These are phyloP conservation scores for Archivesica marissinica DNA, from an alignment of 1,140 invertebrate species.

Conservation along the genomic window DNA sequence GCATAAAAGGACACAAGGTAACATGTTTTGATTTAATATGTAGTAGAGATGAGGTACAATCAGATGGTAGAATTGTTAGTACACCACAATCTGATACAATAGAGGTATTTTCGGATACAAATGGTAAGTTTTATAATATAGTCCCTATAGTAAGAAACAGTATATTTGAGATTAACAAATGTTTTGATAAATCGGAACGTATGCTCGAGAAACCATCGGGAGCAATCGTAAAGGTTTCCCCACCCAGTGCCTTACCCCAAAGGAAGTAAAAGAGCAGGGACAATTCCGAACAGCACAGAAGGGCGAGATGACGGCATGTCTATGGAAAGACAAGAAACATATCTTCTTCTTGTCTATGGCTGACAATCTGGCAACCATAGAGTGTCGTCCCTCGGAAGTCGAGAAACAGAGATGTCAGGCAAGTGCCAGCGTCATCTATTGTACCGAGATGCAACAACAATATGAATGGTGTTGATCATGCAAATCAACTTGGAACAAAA, in stretches of 20 bases:
- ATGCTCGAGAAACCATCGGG: background rate
- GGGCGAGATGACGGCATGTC: background rate
- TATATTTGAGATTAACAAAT: too few species aligned
- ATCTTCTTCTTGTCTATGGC: background rate
- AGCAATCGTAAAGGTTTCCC: background rate
- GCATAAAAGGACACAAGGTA: too few species aligned
- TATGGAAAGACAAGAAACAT: constrained; percentile 17
- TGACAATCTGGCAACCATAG: constrained; percentile 1
- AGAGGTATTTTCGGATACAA: too few species aligned
- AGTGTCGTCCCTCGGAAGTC: background rate
- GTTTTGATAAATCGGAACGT: too few species aligned
- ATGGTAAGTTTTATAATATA: too few species aligned
- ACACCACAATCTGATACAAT: too few species aligned
- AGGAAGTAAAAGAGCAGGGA: background rate
- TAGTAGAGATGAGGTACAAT: too few species aligned
- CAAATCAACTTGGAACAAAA: too few species aligned
- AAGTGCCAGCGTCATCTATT: background rate
- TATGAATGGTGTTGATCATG: too few species aligned
- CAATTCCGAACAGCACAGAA: background rate
- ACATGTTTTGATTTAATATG: too few species aligned
- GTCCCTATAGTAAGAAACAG: too few species aligned
- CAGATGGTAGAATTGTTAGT: too few species aligned
- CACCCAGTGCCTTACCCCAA: background rate
- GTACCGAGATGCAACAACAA: background rate
- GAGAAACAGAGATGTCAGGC: background rate